Base-by-base conservation (phyloP, 2,113 vertebrate species). In the Melanerpes formicivorus region DNA sequence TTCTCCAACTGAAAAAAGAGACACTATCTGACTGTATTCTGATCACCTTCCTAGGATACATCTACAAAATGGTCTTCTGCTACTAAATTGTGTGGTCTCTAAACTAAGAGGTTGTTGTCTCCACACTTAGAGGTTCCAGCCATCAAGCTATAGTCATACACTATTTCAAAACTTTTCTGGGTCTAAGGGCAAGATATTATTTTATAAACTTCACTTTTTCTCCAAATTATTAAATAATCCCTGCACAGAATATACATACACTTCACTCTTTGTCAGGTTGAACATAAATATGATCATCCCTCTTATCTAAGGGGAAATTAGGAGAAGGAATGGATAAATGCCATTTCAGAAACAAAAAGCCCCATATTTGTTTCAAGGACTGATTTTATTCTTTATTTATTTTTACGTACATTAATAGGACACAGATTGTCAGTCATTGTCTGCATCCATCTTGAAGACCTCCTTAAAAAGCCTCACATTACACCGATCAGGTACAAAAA, bases 251-350 rank as follows among this genome's bases (percentile, higher is more conserved):
- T 71, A 77, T 67, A 66, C 17, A 74, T 44, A 12, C 25, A 65
- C 30, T 83, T 62, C 19, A 91, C 91, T 90, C 71, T 83, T 90
- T 72, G 89, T 92, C 72, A 80, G 8, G 82, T 85, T 80, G 60
- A 92, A 77, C 18, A 60, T 16, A 92, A 85, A 89, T 34, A 29
- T 40, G 48, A 90, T 84, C 42, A 89, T 67, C 17, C 6, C 9
- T 84, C 65, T 83, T 91, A 65, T 14, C 14, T 80, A 89, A 84
- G 13, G 18, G 22, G 67, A 88, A 84, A 92, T 84, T 7, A 64
- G 42, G 78, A 55, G 64, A 94, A 90, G 46, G 30, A 90, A 80
- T 40, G 17, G 64, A 66, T 32, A 11, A 55, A 79, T 77, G 64
- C 22, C 2, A 70, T 87, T 86, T 84, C 27, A 73, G 75, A 90